These are phyloP conservation scores for Carollia perspicillata DNA, from an alignment of 2,113 vertebrate genomes.

Conservation along the genomic window DNA sequence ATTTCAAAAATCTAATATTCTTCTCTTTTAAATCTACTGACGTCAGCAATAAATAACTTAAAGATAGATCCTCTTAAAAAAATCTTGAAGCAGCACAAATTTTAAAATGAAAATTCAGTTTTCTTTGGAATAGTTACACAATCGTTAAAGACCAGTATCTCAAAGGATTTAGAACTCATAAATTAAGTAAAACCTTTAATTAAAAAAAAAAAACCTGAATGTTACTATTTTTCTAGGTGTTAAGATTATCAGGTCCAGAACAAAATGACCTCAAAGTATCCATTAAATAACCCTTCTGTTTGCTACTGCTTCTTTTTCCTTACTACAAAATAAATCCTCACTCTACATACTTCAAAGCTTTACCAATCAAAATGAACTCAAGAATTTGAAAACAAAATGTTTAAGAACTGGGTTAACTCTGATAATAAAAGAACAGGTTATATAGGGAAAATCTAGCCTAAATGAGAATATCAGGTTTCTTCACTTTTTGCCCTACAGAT, in stretches of 20 bases:
- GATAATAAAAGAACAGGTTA: not conserved
- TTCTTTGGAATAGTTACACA: not conserved
- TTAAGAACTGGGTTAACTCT: not conserved
- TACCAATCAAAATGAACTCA: not conserved
- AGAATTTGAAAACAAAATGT: not conserved
- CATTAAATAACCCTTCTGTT: not conserved
- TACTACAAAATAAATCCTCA: not conserved
- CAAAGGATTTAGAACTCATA: not conserved
- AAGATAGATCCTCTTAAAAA: not conserved
- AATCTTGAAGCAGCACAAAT: not conserved
- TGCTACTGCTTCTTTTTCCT: not conserved
- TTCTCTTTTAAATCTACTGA: conserved; percentile 11
- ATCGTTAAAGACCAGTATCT: not conserved
- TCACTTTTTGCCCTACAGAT: not conserved
- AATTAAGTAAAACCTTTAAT: not conserved
- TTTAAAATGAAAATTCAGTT: conserved; percentile 10
- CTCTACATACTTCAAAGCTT: not conserved
- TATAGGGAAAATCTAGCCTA: not conserved
- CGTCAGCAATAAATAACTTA: not conserved
- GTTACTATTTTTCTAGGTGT: not conserved
- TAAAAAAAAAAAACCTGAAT: not conserved
- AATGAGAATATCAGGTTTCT: not conserved
- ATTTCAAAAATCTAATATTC: not conserved
- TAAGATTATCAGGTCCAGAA: not conserved
- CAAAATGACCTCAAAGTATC: not conserved